Conservation (phyloP, 2,113 vertebrate genomes). For the Aptenodytes forsteri region DNA sequence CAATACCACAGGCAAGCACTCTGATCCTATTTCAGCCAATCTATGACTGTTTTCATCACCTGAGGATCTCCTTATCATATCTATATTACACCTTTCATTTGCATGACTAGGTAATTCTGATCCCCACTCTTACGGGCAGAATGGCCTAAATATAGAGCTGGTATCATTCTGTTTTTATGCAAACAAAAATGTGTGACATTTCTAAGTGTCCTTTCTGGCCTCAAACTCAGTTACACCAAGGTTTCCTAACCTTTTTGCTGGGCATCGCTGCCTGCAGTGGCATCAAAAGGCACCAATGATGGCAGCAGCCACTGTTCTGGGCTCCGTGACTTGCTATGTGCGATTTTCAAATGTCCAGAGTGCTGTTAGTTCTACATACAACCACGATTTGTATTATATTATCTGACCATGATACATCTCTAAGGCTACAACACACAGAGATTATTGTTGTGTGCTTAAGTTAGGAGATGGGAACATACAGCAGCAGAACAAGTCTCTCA, state of each 20-base stretch:
- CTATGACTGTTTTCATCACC: background rate
- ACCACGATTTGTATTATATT: background rate
- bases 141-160: background rate
- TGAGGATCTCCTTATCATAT: background rate
- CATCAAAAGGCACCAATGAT: background rate
- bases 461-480: background rate
- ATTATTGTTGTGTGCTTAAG: background rate
- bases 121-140: background rate
- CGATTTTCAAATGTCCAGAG: background rate
- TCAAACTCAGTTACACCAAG: background rate
- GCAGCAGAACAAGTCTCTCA: background rate
- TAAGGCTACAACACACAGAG: background rate
- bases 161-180: background rate
- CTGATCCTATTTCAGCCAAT: background rate
- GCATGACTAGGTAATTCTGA: background rate
- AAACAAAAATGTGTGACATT: background rate
- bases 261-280: background rate
- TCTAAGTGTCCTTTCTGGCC: background rate
- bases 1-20: background rate
- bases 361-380: background rate
- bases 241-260: background rate
- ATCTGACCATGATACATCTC: background rate
- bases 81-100: background rate
- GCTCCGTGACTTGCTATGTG: fast-evolving
- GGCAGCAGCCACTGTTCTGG: background rate